Conservation (phyloP, 2,797 vertebrate genomes). For the Leptoclinus maculatus region DNA sequence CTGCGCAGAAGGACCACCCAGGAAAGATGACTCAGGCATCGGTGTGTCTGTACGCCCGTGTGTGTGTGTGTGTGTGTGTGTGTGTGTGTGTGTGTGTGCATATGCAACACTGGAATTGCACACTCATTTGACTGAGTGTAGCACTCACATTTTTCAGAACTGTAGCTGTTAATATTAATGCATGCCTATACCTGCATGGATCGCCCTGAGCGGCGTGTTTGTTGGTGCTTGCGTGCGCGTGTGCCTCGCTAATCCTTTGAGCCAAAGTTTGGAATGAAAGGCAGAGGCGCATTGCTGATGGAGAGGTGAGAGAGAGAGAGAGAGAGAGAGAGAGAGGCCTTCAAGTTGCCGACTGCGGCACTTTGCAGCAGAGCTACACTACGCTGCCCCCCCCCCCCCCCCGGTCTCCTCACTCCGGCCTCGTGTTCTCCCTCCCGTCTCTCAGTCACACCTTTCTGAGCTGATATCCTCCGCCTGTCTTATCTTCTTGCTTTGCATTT, state of each 20-base stretch:
- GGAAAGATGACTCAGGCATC: conserved; percentile 80
- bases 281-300: conserved; percentile 68
- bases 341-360: conserved; percentile 49
- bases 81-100: conserved; percentile 32
- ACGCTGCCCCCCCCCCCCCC: not conserved
- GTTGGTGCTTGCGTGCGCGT: conserved; percentile 64
- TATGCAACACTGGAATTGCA: conserved; percentile 46
- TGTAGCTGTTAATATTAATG: conserved; percentile 82
- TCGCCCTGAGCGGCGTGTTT: conserved; percentile 74
- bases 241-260: conserved; percentile 74
- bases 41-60: conserved; percentile 44
- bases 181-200: conserved; percentile 79
- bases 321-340: conserved; percentile 64
- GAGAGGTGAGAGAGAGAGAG: conserved; percentile 62
- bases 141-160: conserved; percentile 68
- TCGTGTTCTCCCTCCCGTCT: conserved; percentile 11
- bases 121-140: conserved; percentile 67
- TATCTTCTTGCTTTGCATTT: conserved; percentile 33
- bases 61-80: conserved; percentile 41
- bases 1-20: conserved; percentile 86
- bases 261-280: conserved; percentile 75
- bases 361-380: conserved; percentile 36
- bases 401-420: conserved; percentile 38
- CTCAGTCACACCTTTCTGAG: conserved; percentile 42
- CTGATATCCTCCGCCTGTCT: conserved; percentile 31